Evolutionary conservation across 1,140 invertebrate species (phyloP), one percentile per base, ranked within the genome.

Genomic region (Pseudoatta argentina): DNA sequence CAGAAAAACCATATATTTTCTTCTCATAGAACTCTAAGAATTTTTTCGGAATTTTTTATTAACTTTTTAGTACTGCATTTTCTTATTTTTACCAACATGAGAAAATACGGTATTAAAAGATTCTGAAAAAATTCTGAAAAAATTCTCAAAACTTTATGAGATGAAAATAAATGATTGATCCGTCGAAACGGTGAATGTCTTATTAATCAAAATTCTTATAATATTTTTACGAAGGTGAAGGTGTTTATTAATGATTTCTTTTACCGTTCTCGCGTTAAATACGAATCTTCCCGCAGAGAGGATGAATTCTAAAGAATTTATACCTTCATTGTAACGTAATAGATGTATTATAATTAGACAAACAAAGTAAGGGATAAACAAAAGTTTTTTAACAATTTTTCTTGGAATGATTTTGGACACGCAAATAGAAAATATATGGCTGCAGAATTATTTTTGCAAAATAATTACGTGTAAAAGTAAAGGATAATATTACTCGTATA

Each of bases 141-240:
- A 30, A 30, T 30, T 30, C 27, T 30, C 3, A 30, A 3, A 30
- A 30, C 3, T 30, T 3, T 30, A 30, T 24, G 27, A 30, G 27
- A 30, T 3, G 27, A 30, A 30, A 30, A 30, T 30, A 30, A 30
- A 30, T 30, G 27, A 30, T 30, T 30, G 24, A 24, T 51, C n/a
- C n/a, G 48, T 72, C 18, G 3, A 7, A 2, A 51, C 14, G 8
- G 2, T 30, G 2, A 82, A 24, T 73, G 66, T 39, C 59, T 34
- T 73, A 83, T 83, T 83, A 73, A 83, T 83, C 79, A 83, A 7
- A 51, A 63, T 75, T n/a, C 24, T 21, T 10, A 14, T 14, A 16
- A 82, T 72, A 14, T 72, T 82, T 82, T 53, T 67, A 55, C 24
- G 53, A 67, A 6, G 4, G 27, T 24, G 24, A 16, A 21, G 39